A percentile compares a stretch with the other conserved stretches of the same genome.
phyloP scores from a whole-genome alignment of 1,140 invertebrate species.

The Pomacea maculata region DNA sequence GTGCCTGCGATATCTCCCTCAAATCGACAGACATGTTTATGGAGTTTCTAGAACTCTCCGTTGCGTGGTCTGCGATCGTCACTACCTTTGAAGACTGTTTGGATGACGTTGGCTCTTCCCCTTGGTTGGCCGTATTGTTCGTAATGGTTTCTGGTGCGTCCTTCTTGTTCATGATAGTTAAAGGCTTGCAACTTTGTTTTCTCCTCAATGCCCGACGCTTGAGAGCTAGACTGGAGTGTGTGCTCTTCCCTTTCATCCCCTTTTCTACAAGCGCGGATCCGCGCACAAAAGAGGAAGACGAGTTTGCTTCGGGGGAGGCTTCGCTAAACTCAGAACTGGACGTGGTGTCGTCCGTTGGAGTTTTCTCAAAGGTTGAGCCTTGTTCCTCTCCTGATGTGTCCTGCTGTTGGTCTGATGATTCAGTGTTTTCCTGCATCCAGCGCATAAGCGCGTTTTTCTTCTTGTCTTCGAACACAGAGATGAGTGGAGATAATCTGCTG shows the following conservation, averaged over 20 bases:
- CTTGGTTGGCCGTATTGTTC: neutral
- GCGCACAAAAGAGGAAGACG: too few relatives aligned
- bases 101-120: neutral
- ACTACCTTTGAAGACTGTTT: neutral
- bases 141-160: neutral
- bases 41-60: neutral
- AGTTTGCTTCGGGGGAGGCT: too few relatives aligned
- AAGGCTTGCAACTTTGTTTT: neutral
- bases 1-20: too few relatives aligned
- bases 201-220: slow-evolving; percentile 1
- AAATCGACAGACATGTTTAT: too few relatives aligned
- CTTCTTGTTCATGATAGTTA: neutral
- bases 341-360: too few relatives aligned
- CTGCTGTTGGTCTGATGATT: neutral
- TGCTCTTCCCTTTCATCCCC: neutral
- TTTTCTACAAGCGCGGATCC: neutral
- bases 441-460: neutral
- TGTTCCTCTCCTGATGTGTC: neutral
- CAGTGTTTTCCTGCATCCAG: neutral
- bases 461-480: neutral
- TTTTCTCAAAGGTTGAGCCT: neutral
- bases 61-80: neutral
- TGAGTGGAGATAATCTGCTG: slow-evolving; percentile 3
- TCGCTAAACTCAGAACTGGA: too few relatives aligned
- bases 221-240: neutral